Evolutionary conservation across 2,797 vertebrate species (phyloP).

Genomic region (Champsocephalus gunnari): DNA sequence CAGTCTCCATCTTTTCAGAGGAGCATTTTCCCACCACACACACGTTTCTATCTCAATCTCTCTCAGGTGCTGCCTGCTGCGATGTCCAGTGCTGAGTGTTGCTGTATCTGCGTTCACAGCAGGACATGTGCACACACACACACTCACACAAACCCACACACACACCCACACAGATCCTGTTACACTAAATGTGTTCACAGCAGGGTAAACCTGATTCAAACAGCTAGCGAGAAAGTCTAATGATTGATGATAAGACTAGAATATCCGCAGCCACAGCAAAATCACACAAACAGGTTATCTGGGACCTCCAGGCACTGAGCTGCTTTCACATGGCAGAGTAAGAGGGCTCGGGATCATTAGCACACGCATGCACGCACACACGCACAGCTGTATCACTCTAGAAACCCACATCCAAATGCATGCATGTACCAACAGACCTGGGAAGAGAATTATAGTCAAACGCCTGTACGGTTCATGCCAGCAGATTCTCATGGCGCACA

Average conservation of each 20-base stretch:
- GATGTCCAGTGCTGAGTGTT: slow-evolving; percentile 78
- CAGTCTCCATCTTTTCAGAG: slow-evolving; percentile 51
- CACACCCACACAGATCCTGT: slow-evolving; percentile 64
- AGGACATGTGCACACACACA: slow-evolving; percentile 40
- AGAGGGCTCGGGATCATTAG: slow-evolving; percentile 63
- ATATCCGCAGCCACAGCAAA: slow-evolving; percentile 81
- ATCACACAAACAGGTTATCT: slow-evolving; percentile 81
- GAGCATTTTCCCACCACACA: slow-evolving; percentile 48
- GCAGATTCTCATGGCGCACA: slow-evolving; percentile 25
- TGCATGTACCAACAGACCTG: slow-evolving; percentile 31
- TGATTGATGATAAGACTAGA: slow-evolving; percentile 83
- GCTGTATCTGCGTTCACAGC: slow-evolving; percentile 75
- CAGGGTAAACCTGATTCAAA: slow-evolving; percentile 80
- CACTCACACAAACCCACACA: slow-evolving; percentile 28
- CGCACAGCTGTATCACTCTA: neutral
- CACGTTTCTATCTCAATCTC: slow-evolving; percentile 45
- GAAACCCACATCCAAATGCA: slow-evolving; percentile 23
- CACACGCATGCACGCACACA: slow-evolving; percentile 13
- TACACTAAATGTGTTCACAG: slow-evolving; percentile 78
- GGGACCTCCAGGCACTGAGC: slow-evolving; percentile 74
- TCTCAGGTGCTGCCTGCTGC: slow-evolving; percentile 71
- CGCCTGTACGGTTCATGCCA: slow-evolving; percentile 21
- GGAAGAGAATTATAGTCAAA: slow-evolving; percentile 36
- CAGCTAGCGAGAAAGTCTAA: slow-evolving; percentile 73
- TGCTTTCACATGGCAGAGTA: slow-evolving; percentile 58